phyloP scores from a whole-genome alignment of 2,797 vertebrate genomes.

The Lophotriccus pileatus region DNA sequence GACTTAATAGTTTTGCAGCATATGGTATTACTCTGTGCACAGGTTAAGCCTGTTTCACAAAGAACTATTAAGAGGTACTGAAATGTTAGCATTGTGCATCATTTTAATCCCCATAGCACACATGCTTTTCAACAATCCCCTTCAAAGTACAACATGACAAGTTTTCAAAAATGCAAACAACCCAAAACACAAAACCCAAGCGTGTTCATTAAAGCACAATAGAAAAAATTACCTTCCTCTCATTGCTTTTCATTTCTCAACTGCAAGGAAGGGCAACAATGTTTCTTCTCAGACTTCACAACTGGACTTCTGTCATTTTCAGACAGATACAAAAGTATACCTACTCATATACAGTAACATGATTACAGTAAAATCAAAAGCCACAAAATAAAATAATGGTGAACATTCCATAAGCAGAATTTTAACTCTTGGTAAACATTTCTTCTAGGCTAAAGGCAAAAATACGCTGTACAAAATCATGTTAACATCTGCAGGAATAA shows the following conservation, averaged over 20 bases:
- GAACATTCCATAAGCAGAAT: slow-evolving; percentile 14
- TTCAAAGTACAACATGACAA: not conserved
- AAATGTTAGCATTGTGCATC: not conserved
- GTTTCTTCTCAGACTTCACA: not conserved
- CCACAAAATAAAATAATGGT: slow-evolving; percentile 19
- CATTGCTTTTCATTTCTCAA: not conserved
- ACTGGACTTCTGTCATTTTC: not conserved
- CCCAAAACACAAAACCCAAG: not conserved
- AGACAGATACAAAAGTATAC: not conserved
- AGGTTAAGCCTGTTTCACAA: not conserved
- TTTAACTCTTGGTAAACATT: slow-evolving; percentile 53
- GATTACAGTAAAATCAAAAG: slow-evolving; percentile 55
- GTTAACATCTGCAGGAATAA: not conserved
- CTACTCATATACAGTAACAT: not conserved
- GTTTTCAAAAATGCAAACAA: not conserved
- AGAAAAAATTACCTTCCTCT: not conserved
- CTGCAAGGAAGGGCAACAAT: not conserved
- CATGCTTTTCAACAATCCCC: not conserved
- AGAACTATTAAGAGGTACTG: not conserved
- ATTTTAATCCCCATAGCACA: not conserved
- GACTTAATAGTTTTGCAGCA: not conserved
- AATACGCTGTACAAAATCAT: not conserved
- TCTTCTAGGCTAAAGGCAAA: slow-evolving; percentile 50
- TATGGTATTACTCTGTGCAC: not conserved
- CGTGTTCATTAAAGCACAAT: not conserved